Base-by-base conservation (phyloP, 1,140 invertebrate genomes). In the Babylonia areolata region DNA sequence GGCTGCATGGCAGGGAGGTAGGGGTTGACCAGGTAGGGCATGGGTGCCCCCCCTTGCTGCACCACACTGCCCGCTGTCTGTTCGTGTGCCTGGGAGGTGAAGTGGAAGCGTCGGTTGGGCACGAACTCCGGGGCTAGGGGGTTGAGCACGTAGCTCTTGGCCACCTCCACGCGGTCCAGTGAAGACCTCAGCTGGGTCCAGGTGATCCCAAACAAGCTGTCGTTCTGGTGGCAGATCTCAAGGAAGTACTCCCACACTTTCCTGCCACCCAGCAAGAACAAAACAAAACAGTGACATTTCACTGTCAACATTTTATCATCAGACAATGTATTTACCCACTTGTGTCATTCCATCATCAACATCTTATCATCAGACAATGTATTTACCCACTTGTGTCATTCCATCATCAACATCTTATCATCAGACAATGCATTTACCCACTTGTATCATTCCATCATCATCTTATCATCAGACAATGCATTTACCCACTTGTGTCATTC, bases 161-260 rank as follows among this genome's bases (percentile, higher is more conserved):
- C 96, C 84, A 97, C 94, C 91, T 97, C 96, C 6, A 97, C 96
- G 35, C 96, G 96, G 86, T 97, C 96, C 42, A 97, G 93, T 87
- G 97, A 96, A 35, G 95, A 95, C 75, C 96, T 94, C 5, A 98
- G 91, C 39, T 96, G 95, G 0, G 95, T 94, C 95, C 96, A 96
- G 1, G 96, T 96, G 39, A 97, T 96, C 1, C 97, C 97, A 90
- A 96, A 96, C 1, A 98, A 94, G 81, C 96, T 97, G n/a, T 96
- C 96, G 87, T 97, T 96, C 90, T 96, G 95, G 89, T 96, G 95
- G 91, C 97, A 97, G 71, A 96, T 96, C 80, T 96, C 95, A 73
- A 98, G 95, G 91, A 97, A 98, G 81, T 96, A 95, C 90, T 97
- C 97, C 97, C 97, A 98, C 0, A 97, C 95, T 94, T 97, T 97